Evolutionary conservation across 1,140 invertebrate species (phyloP).

Genomic region (Drosophila watanabei): DNA sequence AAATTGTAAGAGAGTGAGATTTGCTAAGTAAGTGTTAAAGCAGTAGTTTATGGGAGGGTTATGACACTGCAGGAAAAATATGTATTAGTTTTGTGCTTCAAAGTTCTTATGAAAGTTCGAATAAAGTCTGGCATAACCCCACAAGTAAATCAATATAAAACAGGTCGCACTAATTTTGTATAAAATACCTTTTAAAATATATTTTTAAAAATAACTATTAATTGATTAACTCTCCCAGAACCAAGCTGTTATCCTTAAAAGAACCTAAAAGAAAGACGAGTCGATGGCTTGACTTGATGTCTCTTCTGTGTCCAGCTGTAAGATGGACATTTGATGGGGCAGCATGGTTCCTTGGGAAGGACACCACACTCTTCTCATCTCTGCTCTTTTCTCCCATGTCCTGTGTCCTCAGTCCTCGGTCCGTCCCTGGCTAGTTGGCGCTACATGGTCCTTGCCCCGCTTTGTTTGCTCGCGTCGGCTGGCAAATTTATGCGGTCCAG

Average conservation of each 20-base stretch:
- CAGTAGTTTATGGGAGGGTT: no score
- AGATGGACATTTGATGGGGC: background rate
- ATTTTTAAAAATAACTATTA: background rate
- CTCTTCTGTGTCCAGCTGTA: background rate
- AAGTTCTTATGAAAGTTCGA: background rate
- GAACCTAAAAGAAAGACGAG: background rate
- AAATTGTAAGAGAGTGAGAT: background rate
- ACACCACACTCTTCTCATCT: background rate
- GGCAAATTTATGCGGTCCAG: constrained; percentile 77
- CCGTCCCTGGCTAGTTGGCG: constrained; percentile 35
- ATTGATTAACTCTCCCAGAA: background rate
- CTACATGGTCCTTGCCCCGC: constrained; percentile 10
- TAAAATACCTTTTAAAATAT: background rate
- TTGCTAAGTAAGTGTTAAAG: background rate
- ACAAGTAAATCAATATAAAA: background rate
- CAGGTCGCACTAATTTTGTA: background rate
- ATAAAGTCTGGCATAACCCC: background rate
- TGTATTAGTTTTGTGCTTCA: no score
- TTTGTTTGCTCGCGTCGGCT: constrained; percentile 41
- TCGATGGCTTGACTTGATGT: background rate
- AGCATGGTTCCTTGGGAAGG: constrained; percentile 5
- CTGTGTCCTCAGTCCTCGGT: background rate
- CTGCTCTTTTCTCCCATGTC: no score
- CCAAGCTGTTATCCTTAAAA: background rate
- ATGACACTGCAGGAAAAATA: no score